Evolutionary conservation across 1,140 invertebrate species (phyloP), one percentile per base, ranked within the genome.

Genomic region (Vanessa tameamea): DNA sequence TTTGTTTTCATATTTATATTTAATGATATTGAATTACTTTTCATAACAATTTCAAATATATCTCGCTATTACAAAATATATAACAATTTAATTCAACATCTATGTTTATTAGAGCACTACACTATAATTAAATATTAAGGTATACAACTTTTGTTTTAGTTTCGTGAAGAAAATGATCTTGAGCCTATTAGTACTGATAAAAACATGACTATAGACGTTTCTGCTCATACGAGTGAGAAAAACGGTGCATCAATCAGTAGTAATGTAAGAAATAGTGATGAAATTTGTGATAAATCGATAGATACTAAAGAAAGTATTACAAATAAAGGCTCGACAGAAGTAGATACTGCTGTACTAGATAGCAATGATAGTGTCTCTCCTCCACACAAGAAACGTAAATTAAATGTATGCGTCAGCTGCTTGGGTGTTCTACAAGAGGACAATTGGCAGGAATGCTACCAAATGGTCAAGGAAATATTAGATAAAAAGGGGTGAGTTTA

Each of bases 371-470:
- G 14, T 16, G 15, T 16, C 5, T 65, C 65, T 15, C 90, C 88
- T 0, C 73, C 79, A 16, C 8, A 16, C 7, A 93, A 93, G 68
- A 86, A 78, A 63, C 66, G 69, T 5, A 89, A 85, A 69, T n/a
- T 81, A 5, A 67, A 78, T 57, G 68, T 85, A 3, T 93, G 92
- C 69, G 64, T 80, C 1, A 87, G 85, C 70, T 93, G 92, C 50
- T 67, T 93, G 6, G 91, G 92, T 4, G 68, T 93, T 0, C 72
- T 93, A 47, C 89, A 93, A 73, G 80, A 86, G 59, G 79, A 85
- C 13, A 83, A 78, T 5, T 92, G 90, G 91, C 59, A 76, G 2
- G 82, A 87, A 9, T 77, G 81, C 11, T 78, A 84, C 59, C 61
- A 64, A 13, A 80, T 80, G 75, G 84, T 91, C 2, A 87, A 89